Base-by-base conservation (phyloP, 2,797 vertebrate species). In the Neosilurus mollespiculum region DNA sequence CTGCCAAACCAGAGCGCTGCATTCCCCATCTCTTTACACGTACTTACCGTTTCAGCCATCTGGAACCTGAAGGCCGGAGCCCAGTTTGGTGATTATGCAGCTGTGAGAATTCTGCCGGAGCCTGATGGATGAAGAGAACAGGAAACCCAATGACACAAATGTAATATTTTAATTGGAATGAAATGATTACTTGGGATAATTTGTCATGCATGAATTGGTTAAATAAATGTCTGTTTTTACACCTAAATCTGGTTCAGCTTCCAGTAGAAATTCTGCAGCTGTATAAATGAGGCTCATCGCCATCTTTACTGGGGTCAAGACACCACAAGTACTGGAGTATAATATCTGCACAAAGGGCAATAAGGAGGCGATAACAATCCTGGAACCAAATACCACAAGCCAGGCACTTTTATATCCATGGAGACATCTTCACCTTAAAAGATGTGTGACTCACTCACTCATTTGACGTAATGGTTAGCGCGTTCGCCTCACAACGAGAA, bases 1-100 rank as follows among this genome's bases (percentile, higher is more conserved):
- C 65, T 85, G 80, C 80, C 84, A 81, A 77, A 81, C 79, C 72
- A 77, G 80, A 78, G 22, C 37, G 24, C 34, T 64, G 26, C 26
- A 14, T 81, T 71, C 73, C 37, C 79, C 72, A 69, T 61, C 66
- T 59, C 78, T 30, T 76, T 64, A 26, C 30, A 66, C 66, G 61
- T 20, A 75, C 34, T 51, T 54, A 53, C 70, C 56, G 9, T 34
- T 43, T 26, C 49, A 79, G 69, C 66, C 59, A 70, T 69, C 78
- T 84, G 69, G 75, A 80, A 30, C 51, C 71, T 56, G 53, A 75
- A 56, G 53, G 30, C 11, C 20, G 24, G 34, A 67, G 73, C 54
- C 73, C 51, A 49, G 53, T 67, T 49, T 7, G 12, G 54, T 77
- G 73, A 67, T 77, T 83, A 24, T 61, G 73, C 81, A 77, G 81